Conservation (phyloP, 2,113 vertebrate genomes). For the Chlorodrepanis virens region DNA sequence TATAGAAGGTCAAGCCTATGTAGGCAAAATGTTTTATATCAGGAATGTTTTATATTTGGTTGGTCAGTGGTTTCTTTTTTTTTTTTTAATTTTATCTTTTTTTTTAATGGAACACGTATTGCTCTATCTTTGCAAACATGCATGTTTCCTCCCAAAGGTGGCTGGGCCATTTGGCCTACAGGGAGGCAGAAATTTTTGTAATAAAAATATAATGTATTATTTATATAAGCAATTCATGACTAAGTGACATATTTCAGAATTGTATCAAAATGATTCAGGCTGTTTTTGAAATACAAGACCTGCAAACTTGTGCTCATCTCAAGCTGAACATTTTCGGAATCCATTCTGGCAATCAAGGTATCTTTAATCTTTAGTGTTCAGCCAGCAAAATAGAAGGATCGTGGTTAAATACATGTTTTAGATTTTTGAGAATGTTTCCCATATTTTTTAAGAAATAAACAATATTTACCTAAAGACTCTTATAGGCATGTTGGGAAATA, state of each 20-base stretch:
- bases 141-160: background rate
- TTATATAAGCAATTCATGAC: background rate
- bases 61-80: background rate
- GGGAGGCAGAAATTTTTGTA: background rate
- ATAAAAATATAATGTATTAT: background rate
- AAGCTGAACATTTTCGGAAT: background rate
- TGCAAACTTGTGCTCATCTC: background rate
- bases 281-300: background rate
- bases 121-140: background rate
- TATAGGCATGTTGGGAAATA: background rate
- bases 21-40: background rate
- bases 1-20: fast-evolving
- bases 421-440: background rate
- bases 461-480: background rate
- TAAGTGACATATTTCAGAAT: background rate
- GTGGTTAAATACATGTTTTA: background rate
- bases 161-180: background rate
- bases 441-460: background rate
- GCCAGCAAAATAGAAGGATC: background rate
- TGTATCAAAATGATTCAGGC: background rate
- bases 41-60: background rate
- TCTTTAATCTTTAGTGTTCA: background rate
- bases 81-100: background rate
- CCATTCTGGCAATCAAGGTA: background rate
- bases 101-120: background rate